phyloP scores from a whole-genome alignment of 2,888 invertebrate species.

The Agrypnus murinus region DNA sequence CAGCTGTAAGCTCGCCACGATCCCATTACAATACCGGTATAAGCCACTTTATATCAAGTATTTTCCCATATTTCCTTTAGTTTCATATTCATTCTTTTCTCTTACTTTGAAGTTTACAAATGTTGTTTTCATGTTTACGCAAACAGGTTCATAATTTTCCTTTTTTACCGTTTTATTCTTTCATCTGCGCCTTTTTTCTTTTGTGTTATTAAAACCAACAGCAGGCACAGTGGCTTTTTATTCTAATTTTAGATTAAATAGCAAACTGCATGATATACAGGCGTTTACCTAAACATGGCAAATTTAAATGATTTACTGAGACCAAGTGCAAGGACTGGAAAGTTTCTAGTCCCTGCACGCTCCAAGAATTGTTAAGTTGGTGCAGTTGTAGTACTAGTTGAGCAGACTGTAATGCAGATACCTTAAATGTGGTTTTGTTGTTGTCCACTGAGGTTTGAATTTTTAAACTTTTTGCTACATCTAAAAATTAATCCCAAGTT shows the following conservation, averaged over 20 bases:
- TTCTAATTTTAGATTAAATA: too few relatives aligned
- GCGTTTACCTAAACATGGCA: neutral
- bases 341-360: neutral
- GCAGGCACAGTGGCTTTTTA: too few relatives aligned
- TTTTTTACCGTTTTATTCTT: too few relatives aligned
- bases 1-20: constrained; percentile 56
- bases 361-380: constrained; percentile 3
- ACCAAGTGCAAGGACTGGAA: constrained; percentile 8
- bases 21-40: constrained; percentile 55
- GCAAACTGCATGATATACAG: neutral
- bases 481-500: too few relatives aligned
- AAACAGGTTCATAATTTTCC: too few relatives aligned
- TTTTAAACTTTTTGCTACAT: too few relatives aligned
- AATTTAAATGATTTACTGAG: constrained; percentile 5
- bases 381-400: neutral
- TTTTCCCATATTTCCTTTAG: constrained; percentile 37
- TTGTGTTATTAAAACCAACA: too few relatives aligned
- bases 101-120: neutral
- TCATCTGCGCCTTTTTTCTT: too few relatives aligned
- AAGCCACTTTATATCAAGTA: constrained; percentile 48
- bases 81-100: constrained; percentile 32
- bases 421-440: neutral
- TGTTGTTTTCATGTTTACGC: too few relatives aligned
- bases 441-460: neutral
- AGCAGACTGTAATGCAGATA: neutral